Conservation (phyloP, 2,888 invertebrate genomes). For the Campaea margaritaria region DNA sequence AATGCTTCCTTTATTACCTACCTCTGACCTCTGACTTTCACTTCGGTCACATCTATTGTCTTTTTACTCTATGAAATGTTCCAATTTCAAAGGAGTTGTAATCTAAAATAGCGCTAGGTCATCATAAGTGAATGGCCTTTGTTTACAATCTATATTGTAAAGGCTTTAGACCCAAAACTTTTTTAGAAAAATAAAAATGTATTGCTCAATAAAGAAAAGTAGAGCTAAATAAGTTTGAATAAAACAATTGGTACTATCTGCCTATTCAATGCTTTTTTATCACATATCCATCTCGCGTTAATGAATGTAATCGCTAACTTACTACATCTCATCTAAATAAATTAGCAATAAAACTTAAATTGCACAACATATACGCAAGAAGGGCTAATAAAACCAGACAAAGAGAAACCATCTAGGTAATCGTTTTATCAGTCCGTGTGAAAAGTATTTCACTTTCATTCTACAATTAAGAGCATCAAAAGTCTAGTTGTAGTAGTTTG, state of each 20-base stretch:
- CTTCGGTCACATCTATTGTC: constrained; percentile 35
- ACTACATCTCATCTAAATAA: constrained; percentile 26
- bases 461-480: not conserved
- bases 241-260: not conserved
- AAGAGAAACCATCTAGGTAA: constrained; percentile 23
- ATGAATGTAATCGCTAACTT: constrained; percentile 1
- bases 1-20: constrained; percentile 49
- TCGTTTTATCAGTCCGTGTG: constrained; percentile 14
- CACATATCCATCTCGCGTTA: not conserved
- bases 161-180: no score
- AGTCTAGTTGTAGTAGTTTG: no score
- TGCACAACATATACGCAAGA: constrained; percentile 19
- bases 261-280: constrained; percentile 1
- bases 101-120: no score
- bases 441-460: constrained; percentile 1
- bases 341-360: constrained; percentile 15
- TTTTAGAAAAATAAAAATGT: no score
- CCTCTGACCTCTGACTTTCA: constrained; percentile 44
- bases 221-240: no score
- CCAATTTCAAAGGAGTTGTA: no score
- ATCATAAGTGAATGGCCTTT: no score
- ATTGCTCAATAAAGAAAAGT: no score
- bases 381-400: constrained; percentile 23
- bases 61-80: constrained; percentile 34
- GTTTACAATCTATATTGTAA: no score